A percentile compares a stretch with the other conserved stretches of the same genome.
Conservation (phyloP, 2,888 invertebrate genomes). For the Lordiphosa andalusiaca region DNA sequence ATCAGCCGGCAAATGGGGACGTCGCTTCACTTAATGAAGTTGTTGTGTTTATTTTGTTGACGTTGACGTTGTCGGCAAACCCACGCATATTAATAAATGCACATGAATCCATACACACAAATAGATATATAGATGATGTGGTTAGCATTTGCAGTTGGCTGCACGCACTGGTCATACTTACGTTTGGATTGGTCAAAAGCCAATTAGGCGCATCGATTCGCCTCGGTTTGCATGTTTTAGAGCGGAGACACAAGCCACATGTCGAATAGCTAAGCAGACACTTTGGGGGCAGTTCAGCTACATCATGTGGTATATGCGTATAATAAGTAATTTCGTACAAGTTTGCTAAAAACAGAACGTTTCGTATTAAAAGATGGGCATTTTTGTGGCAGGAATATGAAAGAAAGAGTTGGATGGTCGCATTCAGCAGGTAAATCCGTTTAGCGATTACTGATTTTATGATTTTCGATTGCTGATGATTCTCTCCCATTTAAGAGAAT, state of each 20-base stretch:
- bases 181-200: constrained; percentile 43
- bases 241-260: constrained; percentile 29
- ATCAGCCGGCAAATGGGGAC: constrained; percentile 61
- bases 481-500: too few species aligned
- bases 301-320: not conserved
- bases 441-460: too few species aligned
- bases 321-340: not conserved
- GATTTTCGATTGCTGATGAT: too few species aligned
- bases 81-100: constrained; percentile 62
- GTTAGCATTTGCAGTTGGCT: constrained; percentile 10
- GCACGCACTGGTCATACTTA: constrained; percentile 8
- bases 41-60: constrained; percentile 58
- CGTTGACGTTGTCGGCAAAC: constrained; percentile 26
- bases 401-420: too few species aligned
- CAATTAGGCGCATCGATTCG: constrained; percentile 69
- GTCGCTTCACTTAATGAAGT: constrained; percentile 53
- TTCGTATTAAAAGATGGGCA: too few species aligned
- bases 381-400: too few species aligned
- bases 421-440: too few species aligned
- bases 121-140: constrained; percentile 12
- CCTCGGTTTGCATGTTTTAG: constrained; percentile 45
- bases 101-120: too few species aligned
- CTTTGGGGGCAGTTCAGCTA: constrained; percentile 32
- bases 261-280: constrained; percentile 43
- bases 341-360: not conserved